phyloP scores from a whole-genome alignment of 1,140 invertebrate species.

The Zaprionus gabonicus region DNA sequence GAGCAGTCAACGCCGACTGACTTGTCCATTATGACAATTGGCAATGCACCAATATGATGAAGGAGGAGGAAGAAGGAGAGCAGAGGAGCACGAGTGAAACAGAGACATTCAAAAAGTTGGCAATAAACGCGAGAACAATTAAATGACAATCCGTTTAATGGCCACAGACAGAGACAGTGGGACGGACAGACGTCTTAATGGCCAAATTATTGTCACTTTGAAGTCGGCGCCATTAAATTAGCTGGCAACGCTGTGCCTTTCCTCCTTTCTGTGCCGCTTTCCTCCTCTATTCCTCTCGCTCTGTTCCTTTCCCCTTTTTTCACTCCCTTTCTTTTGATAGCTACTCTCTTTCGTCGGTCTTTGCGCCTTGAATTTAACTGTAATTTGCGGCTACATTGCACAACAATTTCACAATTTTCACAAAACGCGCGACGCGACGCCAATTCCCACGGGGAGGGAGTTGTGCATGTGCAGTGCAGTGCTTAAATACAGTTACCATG shows the following conservation, averaged over 20 bases:
- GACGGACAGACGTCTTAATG: slow-evolving; percentile 54
- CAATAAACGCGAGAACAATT: slow-evolving; percentile 70
- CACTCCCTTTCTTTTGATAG: slow-evolving; percentile 1
- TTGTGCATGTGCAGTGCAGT: background rate
- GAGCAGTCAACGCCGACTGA: slow-evolving; percentile 35
- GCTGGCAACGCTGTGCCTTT: slow-evolving; percentile 23
- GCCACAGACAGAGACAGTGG: slow-evolving; percentile 39
- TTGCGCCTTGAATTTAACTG: background rate
- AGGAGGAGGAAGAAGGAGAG: slow-evolving; percentile 22
- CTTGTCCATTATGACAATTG: slow-evolving; percentile 78
- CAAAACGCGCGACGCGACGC: background rate
- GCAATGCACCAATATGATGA: slow-evolving; percentile 64
- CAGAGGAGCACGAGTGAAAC: slow-evolving; percentile 22
- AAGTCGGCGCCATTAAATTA: slow-evolving; percentile 76
- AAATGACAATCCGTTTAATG: slow-evolving; percentile 79
- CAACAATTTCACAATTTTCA: slow-evolving; percentile 1
- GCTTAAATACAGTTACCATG: background rate
- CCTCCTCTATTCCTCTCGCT: background rate
- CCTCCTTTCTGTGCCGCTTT: background rate
- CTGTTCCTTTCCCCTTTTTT: background rate
- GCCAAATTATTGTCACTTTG: slow-evolving; percentile 81
- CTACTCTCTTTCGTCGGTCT: background rate
- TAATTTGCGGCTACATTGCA: slow-evolving; percentile 5
- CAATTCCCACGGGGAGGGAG: background rate
- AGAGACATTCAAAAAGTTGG: slow-evolving; percentile 55